Evolutionary conservation across 2,888 invertebrate species (phyloP).

Genomic region (Rhodophaea formosa): DNA sequence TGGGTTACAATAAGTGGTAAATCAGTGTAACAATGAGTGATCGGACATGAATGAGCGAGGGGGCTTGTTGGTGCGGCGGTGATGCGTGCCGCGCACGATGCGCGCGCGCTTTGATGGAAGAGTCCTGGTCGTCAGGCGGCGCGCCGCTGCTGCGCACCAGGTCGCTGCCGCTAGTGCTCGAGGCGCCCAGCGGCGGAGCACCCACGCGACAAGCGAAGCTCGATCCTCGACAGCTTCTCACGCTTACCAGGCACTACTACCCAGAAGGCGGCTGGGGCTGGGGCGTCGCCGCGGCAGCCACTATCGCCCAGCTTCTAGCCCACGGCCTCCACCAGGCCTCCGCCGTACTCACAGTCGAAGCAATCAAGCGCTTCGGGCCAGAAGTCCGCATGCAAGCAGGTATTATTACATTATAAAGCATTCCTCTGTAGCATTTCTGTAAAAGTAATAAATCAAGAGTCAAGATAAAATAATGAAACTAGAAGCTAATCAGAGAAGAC

Average conservation of each 20-base stretch:
- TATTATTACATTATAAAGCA: conserved; percentile 41
- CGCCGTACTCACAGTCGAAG: conserved; percentile 81
- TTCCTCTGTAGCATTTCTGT: neutral
- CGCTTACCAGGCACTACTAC: conserved; percentile 90
- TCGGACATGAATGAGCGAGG: conserved; percentile 60
- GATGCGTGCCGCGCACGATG: conserved; percentile 71
- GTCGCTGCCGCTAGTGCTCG: conserved; percentile 84
- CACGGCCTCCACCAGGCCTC: conserved; percentile 88
- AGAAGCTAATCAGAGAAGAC: neutral
- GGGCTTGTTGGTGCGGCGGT: conserved; percentile 56
- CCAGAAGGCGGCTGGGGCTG: conserved; percentile 95
- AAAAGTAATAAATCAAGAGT: conserved; percentile 3
- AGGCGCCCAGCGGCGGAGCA: conserved; percentile 70
- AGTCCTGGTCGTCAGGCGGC: conserved; percentile 80
- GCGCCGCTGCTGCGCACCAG: conserved; percentile 84
- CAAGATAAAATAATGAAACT: conserved; percentile 4
- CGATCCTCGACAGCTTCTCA: conserved; percentile 82
- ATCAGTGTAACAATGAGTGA: conserved; percentile 40
- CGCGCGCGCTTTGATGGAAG: conserved; percentile 77
- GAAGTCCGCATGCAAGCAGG: conserved; percentile 84
- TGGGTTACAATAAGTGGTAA: conserved; percentile 6
- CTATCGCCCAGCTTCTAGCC: conserved; percentile 87
- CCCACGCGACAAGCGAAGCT: conserved; percentile 73
- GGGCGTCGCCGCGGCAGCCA: conserved; percentile 87
- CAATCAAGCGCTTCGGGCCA: conserved; percentile 81